Evolutionary conservation across 2,797 vertebrate genomes (phyloP).

Genomic region (Sarcoramphus papa): DNA sequence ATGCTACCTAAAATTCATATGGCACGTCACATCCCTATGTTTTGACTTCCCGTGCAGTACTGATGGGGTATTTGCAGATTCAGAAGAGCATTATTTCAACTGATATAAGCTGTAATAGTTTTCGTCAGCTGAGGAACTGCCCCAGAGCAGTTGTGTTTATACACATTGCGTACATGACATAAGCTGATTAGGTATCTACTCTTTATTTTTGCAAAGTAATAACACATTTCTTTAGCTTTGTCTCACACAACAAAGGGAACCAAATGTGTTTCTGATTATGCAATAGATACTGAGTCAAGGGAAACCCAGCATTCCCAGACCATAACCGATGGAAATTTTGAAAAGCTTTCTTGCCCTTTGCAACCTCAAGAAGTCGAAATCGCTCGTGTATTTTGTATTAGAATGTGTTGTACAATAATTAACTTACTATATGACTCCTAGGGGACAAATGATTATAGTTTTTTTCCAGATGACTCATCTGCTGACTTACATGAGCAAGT

Average conservation of each 20-base stretch:
- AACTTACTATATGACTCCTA: conserved; percentile 44
- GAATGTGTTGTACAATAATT: conserved; percentile 35
- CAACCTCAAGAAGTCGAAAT: conserved; percentile 10
- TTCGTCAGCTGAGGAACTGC: not conserved
- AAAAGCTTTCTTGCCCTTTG: conserved; percentile 28
- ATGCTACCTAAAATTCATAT: not conserved
- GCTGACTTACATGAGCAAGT: not conserved
- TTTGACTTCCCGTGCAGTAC: not conserved
- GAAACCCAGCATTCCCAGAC: conserved; percentile 50
- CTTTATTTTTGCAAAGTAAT: conserved; percentile 24
- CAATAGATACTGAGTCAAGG: not conserved
- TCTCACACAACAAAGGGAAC: conserved; percentile 7
- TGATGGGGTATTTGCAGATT: not conserved
- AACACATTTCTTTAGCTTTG: conserved; percentile 24
- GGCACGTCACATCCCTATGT: not conserved
- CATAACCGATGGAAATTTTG: conserved; percentile 32
- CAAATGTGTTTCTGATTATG: conserved; percentile 51
- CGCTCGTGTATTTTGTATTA: not conserved
- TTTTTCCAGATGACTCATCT: conserved; percentile 55
- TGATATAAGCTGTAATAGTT: not conserved
- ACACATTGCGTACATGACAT: not conserved
- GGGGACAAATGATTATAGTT: conserved; percentile 5
- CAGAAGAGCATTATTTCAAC: not conserved
- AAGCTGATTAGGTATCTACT: not conserved
- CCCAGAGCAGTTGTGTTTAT: not conserved